These are phyloP conservation scores for Hypocryptadius cinnamomeus DNA, from an alignment of 2,113 vertebrate species.

Conservation along the genomic window DNA sequence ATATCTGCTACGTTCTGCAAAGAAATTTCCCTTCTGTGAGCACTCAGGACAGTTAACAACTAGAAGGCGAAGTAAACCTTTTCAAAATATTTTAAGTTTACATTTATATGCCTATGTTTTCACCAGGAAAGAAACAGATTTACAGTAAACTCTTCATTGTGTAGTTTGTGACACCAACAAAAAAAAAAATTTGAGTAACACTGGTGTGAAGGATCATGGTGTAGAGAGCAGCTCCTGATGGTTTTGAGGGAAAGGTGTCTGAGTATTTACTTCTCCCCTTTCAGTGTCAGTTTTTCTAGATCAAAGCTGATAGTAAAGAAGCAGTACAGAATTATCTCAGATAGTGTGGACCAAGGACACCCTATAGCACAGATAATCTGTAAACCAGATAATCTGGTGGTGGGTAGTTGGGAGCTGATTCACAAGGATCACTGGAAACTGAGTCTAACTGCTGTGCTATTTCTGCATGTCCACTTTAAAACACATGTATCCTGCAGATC, in stretches of 20 bases:
- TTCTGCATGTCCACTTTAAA: slow-evolving; percentile 39
- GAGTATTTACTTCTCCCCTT: not conserved
- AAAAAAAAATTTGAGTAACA: not conserved
- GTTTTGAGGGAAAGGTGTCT: not conserved
- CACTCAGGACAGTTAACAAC: not conserved
- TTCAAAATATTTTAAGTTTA: not conserved
- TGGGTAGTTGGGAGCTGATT: not conserved
- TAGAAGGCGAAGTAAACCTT: not conserved
- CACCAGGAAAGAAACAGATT: not conserved
- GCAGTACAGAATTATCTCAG: not conserved
- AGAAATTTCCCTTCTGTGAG: slow-evolving; percentile 24
- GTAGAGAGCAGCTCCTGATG: not conserved
- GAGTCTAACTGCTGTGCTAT: not conserved
- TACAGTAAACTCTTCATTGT: not conserved
- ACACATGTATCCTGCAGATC: slow-evolving; percentile 17
- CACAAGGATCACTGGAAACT: not conserved
- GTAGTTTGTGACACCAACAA: not conserved
- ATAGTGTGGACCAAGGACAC: not conserved
- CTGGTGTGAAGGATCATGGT: not conserved
- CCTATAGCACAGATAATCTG: not conserved
- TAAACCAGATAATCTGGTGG: not conserved
- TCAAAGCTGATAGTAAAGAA: not conserved
- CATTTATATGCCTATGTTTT: not conserved
- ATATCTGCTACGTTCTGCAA: slow-evolving; percentile 92
- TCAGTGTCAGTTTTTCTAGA: not conserved